Conservation (phyloP, 1,140 invertebrate genomes). For the Goniozus legneri region DNA sequence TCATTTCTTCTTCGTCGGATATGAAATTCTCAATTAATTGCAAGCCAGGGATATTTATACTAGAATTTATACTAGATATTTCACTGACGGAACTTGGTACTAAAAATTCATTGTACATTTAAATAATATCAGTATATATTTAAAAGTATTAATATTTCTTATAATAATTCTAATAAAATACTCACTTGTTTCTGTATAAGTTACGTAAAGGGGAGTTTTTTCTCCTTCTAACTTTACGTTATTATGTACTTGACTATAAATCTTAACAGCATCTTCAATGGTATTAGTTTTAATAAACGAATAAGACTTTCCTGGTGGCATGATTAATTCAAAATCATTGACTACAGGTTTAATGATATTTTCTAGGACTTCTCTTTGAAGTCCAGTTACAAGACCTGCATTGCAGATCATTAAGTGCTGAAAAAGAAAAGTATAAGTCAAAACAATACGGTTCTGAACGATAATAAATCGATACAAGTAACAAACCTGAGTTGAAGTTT, state of each 20-base stretch:
- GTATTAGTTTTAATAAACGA: constrained; percentile 64
- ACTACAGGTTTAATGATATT: constrained; percentile 54
- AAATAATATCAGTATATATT: not conserved
- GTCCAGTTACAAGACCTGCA: constrained; percentile 70
- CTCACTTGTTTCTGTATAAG: constrained; percentile 59
- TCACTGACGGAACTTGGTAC: too few species aligned
- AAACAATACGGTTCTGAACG: too few species aligned
- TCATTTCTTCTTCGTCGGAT: constrained; percentile 65
- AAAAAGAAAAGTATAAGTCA: constrained; percentile 23
- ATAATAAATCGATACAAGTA: not conserved
- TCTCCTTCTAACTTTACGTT: constrained; percentile 53
- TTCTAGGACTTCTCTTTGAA: constrained; percentile 62
- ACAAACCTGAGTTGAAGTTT: constrained; percentile 46
- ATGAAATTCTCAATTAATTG: constrained; percentile 72
- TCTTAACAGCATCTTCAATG: constrained; percentile 49
- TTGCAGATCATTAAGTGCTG: constrained; percentile 68
- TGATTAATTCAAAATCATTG: constrained; percentile 56
- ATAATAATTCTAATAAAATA: too few species aligned
- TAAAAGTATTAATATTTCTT: too few species aligned
- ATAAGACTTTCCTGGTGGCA: constrained; percentile 73
- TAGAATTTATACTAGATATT: too few species aligned
- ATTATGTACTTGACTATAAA: constrained; percentile 58
- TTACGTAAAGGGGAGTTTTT: constrained; percentile 62
- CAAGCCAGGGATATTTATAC: too few species aligned
- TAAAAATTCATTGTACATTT: constrained; percentile 22